Base-by-base conservation (phyloP, 2,888 invertebrate species). In the Chrysomela aeneicollis region DNA sequence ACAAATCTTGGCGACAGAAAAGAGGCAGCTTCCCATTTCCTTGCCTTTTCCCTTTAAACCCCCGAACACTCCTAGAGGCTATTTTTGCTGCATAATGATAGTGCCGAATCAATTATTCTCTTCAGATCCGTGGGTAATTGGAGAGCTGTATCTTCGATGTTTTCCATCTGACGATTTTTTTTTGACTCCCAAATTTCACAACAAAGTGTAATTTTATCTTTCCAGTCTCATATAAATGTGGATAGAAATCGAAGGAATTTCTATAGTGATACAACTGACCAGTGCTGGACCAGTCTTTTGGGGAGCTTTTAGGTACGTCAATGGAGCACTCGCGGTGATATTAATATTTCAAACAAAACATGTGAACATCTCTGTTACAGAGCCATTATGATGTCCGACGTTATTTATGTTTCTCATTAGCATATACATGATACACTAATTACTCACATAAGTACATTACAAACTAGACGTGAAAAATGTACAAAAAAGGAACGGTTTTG, bases 1-100 rank as follows among this genome's bases (percentile, higher is more conserved):
- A 81, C 80, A 81, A 81, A 81, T 81, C 79, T 80, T 77, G 64
- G 72, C 63, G 68, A 67, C 66, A 76, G 76, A 76, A 77, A 77
- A 76, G 74, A 75, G 71, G 70, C 70, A 55, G 66, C 65, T 67
- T 59, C 62, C 21, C 46, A 37, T 59, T 51, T 54, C 42, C 42
- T 63, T 63, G 22, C 30, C 49, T 60, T 46, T 53, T 30, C 37
- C 64, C 58, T 15, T 61, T 59, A 46, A 12, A 60, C 61, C 61
- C 59, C 61, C 68, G 6, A 5, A 26, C 26, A 6, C 26, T 26
- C 26, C 6, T 64, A 63, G 71, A 60, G 68, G 70, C 73, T 74
- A 75, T 76, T 76, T 75, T 76, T 74, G 69, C 68, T 71, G n/a
- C n/a, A n/a, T n/a, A n/a, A n/a, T n/a, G n/a, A n/a, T n/a, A n/a